phyloP scores from a whole-genome alignment of 2,888 invertebrate species.

The Catocala nupta region DNA sequence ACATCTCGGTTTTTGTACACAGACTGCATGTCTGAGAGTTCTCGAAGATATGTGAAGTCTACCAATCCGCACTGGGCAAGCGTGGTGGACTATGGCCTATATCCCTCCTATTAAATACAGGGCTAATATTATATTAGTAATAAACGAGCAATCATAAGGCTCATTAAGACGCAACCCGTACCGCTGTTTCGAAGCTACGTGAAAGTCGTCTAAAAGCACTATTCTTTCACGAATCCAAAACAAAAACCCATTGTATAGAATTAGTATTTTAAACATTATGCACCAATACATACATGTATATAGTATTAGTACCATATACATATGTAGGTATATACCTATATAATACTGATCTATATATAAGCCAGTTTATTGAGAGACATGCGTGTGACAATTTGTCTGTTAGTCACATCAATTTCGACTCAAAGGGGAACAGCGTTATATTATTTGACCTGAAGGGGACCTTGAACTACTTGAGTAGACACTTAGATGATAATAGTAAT shows the following conservation, averaged over 20 bases:
- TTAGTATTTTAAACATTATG: no score
- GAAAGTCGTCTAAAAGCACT: conserved; percentile 1
- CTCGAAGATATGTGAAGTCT: no score
- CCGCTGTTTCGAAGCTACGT: conserved; percentile 12
- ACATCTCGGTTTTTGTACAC: no score
- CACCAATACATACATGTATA: no score
- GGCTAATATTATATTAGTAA: conserved; percentile 24
- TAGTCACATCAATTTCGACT: conserved; percentile 9
- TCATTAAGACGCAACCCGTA: conserved; percentile 39
- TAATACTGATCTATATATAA: no score
- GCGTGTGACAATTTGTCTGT: conserved; percentile 10
- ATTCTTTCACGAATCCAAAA: neutral
- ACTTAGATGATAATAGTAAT: neutral
- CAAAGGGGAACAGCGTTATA: conserved; percentile 8
- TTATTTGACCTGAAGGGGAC: neutral
- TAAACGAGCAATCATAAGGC: conserved; percentile 35
- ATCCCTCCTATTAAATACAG: no score
- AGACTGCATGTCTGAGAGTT: no score
- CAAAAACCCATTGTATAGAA: neutral
- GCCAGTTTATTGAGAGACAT: conserved; percentile 9
- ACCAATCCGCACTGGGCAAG: no score
- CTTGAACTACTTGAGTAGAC: neutral
- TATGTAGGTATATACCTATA: no score
- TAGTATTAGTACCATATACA: no score
- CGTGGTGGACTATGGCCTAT: no score